These are phyloP conservation scores for Silurus aristotelis DNA, from an alignment of 2,797 vertebrate species.

Conservation along the genomic window DNA sequence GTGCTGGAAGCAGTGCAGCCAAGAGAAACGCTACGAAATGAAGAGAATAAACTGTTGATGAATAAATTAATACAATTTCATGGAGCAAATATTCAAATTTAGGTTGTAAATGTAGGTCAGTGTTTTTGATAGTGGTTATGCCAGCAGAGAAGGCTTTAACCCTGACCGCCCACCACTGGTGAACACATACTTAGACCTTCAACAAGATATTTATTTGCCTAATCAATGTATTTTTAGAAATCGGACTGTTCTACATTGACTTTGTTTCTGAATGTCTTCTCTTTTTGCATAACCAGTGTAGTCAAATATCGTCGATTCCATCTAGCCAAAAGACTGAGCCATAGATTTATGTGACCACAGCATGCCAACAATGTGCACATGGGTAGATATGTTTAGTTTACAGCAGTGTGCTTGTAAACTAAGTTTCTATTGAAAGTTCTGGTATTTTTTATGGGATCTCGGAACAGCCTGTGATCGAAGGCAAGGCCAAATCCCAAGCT, in stretches of 20 bases:
- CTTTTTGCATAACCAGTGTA: not conserved
- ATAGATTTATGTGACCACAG: not conserved
- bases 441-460: not conserved
- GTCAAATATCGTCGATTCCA: not conserved
- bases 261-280: not conserved
- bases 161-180: too few species aligned
- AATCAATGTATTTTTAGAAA: not conserved
- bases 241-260: not conserved
- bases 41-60: too few species aligned
- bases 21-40: too few species aligned
- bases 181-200: not conserved
- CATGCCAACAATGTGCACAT: not conserved
- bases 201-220: not conserved
- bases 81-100: too few species aligned
- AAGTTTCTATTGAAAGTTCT: too few species aligned
- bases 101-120: too few species aligned
- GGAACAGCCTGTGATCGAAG: not conserved
- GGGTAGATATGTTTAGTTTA: not conserved
- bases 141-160: too few species aligned
- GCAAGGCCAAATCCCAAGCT: not conserved
- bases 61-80: too few species aligned
- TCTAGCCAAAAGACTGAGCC: too few species aligned
- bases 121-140: too few species aligned
- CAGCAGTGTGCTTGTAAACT: not conserved
- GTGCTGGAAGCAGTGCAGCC: too few species aligned